Evolutionary conservation across 2,113 vertebrate genomes (phyloP).

Genomic region (Engraulis encrasicolus): DNA sequence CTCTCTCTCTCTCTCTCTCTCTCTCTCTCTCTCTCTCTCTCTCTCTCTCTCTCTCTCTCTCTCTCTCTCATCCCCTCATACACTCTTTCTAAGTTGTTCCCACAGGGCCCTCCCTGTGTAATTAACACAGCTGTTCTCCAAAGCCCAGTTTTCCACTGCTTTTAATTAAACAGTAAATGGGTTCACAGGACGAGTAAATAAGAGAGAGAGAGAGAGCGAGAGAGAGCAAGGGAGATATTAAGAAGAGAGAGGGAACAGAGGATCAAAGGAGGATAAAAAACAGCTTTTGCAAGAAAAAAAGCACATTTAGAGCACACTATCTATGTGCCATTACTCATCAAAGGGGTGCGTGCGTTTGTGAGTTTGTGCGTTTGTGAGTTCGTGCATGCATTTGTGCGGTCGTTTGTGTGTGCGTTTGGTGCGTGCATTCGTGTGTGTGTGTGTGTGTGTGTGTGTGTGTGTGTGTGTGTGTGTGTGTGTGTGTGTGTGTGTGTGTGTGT

Average conservation of each 20-base stretch:
- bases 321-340: background rate
- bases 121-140: conserved; percentile 43
- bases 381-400: no score
- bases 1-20: background rate
- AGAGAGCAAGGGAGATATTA: background rate
- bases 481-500: no score
- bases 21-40: background rate
- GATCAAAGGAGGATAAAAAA: background rate
- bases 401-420: no score
- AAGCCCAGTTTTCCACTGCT: conserved; percentile 39
- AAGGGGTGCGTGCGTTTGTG: background rate
- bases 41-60: background rate
- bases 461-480: no score
- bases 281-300: background rate
- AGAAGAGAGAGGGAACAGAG: background rate
- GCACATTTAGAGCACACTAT: background rate
- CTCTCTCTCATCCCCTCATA: background rate
- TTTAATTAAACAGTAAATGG: conserved; percentile 55
- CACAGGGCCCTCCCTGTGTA: conserved; percentile 30
- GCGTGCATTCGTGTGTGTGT: no score
- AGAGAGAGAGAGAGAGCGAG: background rate
- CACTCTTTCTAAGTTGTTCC: conserved; percentile 5
- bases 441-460: background rate
- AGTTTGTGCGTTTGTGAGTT: no score
- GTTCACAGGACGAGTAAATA: conserved; percentile 40